Evolutionary conservation across 2,113 vertebrate species (phyloP), one percentile per base, ranked within the genome.

Genomic region (Xenus cinereus): DNA sequence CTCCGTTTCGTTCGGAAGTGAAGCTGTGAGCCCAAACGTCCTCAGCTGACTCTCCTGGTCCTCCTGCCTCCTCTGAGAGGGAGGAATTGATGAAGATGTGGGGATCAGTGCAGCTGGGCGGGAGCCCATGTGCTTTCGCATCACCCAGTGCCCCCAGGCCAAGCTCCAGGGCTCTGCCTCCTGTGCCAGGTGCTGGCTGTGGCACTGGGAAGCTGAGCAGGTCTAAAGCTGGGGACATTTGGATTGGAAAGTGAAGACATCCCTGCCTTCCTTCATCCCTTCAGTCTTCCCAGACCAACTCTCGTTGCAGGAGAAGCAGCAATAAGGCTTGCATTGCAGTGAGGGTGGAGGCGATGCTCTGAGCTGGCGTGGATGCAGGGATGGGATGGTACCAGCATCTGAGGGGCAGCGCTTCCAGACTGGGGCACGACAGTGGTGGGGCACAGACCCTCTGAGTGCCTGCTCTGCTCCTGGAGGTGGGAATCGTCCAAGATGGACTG

Each of bases 31-130:
- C 67, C 90, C 19, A 3, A 72, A 64, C 18, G 91, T 96, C 96
- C 95, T 97, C 90, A 89, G 74, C 94, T 93, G 92, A 93, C 97
- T 92, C 69, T 72, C 46, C 67, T 19, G 60, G 35, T 89, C 50
- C 37, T 69, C 30, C 53, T 73, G 60, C 51, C 77, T 87, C 15
- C 69, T 76, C 28, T 0, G 1, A 89, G 90, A 48, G 39, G 37
- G 41, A 87, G 62, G 62, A 60, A 57, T 14, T 22, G 46, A 10
- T 26, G 45, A 59, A 27, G 48, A 32, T 0, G 0, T 13, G 51
- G 64, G 67, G 39, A 51, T 7, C 3, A 1, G 19, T 35, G 35
- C 43, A 43, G 66, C 69, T 71, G 81, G 43, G 59, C 23, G 45
- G 56, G 51, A 80, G 35, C 35, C 62, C 1, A 0, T 4, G 24